Evolutionary conservation across 2,113 vertebrate genomes (phyloP).

Genomic region (Campylomormyrus tamandua): DNA sequence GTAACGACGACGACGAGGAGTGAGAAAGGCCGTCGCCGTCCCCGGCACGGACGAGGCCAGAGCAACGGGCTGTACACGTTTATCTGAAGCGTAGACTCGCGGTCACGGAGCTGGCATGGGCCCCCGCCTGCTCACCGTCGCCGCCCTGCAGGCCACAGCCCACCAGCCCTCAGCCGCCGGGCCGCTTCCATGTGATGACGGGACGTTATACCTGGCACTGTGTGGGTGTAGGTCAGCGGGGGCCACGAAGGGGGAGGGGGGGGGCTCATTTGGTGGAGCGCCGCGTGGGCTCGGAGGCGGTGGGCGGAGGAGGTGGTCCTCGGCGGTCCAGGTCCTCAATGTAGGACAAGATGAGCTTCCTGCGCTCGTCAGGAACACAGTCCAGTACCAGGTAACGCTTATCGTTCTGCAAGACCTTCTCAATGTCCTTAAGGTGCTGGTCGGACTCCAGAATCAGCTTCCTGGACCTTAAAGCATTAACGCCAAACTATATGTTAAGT

Average conservation of each 20-base stretch:
- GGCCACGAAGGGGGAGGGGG: constrained; percentile 56
- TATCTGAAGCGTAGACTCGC: not conserved
- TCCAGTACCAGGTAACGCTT: constrained; percentile 95
- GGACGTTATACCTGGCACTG: constrained; percentile 20
- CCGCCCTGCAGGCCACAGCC: not conserved
- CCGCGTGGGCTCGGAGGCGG: constrained; percentile 85
- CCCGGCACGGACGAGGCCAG: not conserved
- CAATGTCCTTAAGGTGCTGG: constrained; percentile 92
- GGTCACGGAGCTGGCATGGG: not conserved
- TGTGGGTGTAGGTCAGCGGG: constrained; percentile 51
- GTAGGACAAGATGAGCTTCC: constrained; percentile 94
- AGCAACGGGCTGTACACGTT: not conserved
- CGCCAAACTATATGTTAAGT: not conserved
- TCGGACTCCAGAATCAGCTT: constrained; percentile 96
- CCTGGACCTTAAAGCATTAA: constrained; percentile 70
- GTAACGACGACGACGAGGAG: constrained; percentile 13
- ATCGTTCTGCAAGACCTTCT: constrained; percentile 95
- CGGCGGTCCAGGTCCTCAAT: constrained; percentile 94
- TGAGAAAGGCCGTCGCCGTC: not conserved
- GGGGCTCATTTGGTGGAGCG: no score
- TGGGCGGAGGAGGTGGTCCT: constrained; percentile 92
- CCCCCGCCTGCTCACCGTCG: not conserved
- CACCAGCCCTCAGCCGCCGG: not conserved
- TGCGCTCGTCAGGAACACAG: constrained; percentile 90
- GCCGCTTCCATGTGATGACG: not conserved